These are phyloP conservation scores for Sinella curviseta DNA, from an alignment of 1,140 invertebrate genomes.

Conservation along the genomic window DNA sequence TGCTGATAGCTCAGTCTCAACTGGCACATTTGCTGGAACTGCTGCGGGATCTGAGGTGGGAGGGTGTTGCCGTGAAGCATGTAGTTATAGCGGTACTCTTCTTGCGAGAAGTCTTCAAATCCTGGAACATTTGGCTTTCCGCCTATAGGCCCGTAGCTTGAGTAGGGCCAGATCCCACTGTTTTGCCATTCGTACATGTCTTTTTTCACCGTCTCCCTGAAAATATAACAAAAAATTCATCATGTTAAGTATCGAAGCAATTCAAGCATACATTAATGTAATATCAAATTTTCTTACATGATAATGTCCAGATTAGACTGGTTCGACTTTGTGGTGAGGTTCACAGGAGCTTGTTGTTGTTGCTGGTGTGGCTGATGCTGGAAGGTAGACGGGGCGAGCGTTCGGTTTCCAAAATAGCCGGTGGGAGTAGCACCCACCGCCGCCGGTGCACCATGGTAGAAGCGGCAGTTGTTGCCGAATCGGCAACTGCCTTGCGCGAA, in stretches of 20 bases:
- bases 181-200: constrained; percentile 41
- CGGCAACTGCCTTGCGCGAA: constrained; percentile 27
- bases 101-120: constrained; percentile 43
- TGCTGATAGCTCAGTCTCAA: constrained; percentile 18
- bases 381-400: background rate
- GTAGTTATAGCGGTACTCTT: constrained; percentile 33
- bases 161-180: background rate
- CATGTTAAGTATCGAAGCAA: background rate
- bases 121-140: constrained; percentile 29
- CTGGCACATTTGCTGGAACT: background rate
- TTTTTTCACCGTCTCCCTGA: constrained; percentile 33
- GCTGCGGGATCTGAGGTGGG: background rate
- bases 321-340: background rate
- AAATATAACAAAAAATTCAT: background rate
- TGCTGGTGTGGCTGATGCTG: too few relatives aligned
- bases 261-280: too few relatives aligned
- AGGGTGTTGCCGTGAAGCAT: background rate
- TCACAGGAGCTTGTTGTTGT: background rate
- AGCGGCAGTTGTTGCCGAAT: constrained; percentile 41
- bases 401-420: background rate
- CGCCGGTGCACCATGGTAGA: constrained; percentile 28
- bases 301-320: constrained; percentile 12
- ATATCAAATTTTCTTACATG: constrained; percentile 8
- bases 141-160: constrained; percentile 32
- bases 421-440: background rate